Conservation (phyloP, 2,797 vertebrate species). For the Delichon dasypus region DNA sequence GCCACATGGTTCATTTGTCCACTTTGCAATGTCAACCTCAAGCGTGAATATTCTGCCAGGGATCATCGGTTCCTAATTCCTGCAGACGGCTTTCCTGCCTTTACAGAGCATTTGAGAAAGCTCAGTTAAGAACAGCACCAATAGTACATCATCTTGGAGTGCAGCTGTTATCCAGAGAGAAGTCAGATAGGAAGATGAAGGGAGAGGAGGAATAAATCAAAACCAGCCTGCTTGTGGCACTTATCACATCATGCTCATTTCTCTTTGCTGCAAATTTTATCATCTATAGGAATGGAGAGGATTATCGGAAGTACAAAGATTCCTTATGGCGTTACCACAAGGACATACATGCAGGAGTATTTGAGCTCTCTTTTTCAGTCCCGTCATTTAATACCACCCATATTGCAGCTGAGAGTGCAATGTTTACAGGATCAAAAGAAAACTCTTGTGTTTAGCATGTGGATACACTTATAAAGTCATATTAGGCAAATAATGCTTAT, state of each 20-base stretch:
- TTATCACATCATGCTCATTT: not conserved
- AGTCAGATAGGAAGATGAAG: constrained; percentile 9
- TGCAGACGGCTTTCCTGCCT: not conserved
- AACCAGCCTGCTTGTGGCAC: not conserved
- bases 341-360: not conserved
- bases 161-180: constrained; percentile 34
- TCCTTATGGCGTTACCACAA: not conserved
- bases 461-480: not conserved
- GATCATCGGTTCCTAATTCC: constrained; percentile 33
- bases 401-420: not conserved
- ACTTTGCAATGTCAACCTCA: not conserved
- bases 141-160: constrained; percentile 22
- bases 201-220: constrained; percentile 42
- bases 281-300: not conserved
- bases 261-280: not conserved
- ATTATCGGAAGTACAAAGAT: not conserved
- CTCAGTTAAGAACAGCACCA: not conserved
- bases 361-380: not conserved
- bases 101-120: not conserved
- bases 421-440: not conserved
- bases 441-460: not conserved
- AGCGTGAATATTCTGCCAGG: constrained; percentile 3
- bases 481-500: not conserved
- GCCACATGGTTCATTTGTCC: constrained; percentile 21
- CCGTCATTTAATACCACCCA: not conserved